Conservation (phyloP, 2,797 vertebrate genomes). For the Phoeniculus purpureus region DNA sequence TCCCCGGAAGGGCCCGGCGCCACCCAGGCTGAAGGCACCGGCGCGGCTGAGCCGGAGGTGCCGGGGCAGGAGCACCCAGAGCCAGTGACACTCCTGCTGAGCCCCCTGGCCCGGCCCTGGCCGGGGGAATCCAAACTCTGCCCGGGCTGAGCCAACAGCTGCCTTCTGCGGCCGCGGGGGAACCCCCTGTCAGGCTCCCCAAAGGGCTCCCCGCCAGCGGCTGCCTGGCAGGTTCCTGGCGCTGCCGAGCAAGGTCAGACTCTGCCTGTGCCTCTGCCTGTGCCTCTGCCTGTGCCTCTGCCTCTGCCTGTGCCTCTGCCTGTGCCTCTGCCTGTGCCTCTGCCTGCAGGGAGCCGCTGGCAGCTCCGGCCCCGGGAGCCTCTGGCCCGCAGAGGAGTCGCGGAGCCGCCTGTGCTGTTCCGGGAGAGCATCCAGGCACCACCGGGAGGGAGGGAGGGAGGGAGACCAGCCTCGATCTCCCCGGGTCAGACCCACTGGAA, state of each 20-base stretch:
- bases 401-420: neutral
- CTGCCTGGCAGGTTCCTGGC: no score
- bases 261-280: no score
- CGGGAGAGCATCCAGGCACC: constrained; percentile 35
- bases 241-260: no score
- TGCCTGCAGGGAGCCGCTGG: no score
- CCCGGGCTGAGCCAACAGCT: neutral
- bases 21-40: neutral
- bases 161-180: no score
- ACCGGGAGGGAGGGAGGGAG: neutral
- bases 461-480: neutral
- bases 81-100: neutral
- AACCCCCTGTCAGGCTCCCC: no score
- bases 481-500: constrained; percentile 42
- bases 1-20: neutral
- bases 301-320: no score
- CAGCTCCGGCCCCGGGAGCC: neutral
- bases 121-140: no score
- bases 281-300: no score
- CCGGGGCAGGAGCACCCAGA: neutral
- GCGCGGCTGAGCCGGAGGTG: neutral
- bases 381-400: constrained; percentile 51
- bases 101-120: no score
- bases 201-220: neutral
- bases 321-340: no score